Conservation (phyloP, 2,113 vertebrate species). For the Eleginops maclovinus region DNA sequence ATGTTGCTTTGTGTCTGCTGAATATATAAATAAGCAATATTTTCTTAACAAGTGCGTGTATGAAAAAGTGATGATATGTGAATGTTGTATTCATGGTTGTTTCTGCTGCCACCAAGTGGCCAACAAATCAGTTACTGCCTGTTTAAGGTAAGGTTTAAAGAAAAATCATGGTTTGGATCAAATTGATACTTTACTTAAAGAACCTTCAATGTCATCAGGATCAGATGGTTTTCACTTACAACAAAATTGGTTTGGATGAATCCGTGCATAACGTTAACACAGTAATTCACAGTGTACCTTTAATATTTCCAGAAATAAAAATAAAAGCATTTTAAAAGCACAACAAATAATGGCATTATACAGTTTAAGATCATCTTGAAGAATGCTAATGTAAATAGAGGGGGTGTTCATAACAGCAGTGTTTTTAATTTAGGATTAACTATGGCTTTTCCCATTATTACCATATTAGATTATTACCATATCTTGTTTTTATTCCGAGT, state of each 20-base stretch:
- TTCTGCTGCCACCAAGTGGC: background rate
- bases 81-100: no score
- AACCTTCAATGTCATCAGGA: background rate
- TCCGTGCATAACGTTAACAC: background rate
- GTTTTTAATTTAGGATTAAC: no score
- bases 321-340: no score
- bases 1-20: background rate
- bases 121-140: background rate
- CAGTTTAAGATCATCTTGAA: no score
- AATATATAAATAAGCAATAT: background rate
- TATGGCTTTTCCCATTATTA: no score
- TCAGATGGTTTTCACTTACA: background rate
- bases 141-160: background rate
- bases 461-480: constrained; percentile 3
- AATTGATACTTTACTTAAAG: no score
- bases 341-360: no score
- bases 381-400: no score
- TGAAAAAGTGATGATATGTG: background rate
- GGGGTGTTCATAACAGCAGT: constrained; percentile 21
- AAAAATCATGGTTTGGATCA: no score
- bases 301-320: no score
- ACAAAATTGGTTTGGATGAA: background rate
- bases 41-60: background rate
- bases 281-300: no score
- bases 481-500: constrained; percentile 36